Base-by-base conservation (phyloP, 2,113 vertebrate species). In the Apus apus region DNA sequence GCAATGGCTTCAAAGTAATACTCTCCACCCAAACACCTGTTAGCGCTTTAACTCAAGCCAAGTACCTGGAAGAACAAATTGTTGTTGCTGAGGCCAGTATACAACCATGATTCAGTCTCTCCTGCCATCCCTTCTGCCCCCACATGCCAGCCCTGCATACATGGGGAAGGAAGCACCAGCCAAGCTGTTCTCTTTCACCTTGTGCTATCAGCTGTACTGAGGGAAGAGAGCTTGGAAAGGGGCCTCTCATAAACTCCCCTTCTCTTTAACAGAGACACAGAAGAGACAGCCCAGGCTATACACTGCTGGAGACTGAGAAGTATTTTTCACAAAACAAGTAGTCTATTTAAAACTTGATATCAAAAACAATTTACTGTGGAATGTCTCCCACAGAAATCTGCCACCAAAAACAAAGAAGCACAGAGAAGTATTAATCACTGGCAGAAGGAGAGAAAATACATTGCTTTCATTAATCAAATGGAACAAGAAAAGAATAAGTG, bases 401-500 rank as follows among this genome's bases (percentile, higher is more conserved):
- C 75, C 66, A 93, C 66, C 22, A 70, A 65, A 87, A 92, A 4
- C 60, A 93, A 88, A 88, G 74, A 29, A 89, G 40, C 2, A 5
- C 3, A 3, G 48, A 89, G 67, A 93, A 91, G 67, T 85, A 91
- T 95, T 90, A 89, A 95, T 93, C 77, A 87, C 22, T 64, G 64
- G 72, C 43, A 93, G 90, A 94, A 72, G 36, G 54, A 85, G 58
- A 89, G 62, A 94, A 94, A 93, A 94, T 57, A 29, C 43, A 93
- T 36, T 85, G 62, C 27, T 85, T 91, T 91, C 91, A 86, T 93
- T 93, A 92, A 95, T 93, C 85, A 87, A 88, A 85, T 14, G 54
- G 78, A 93, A 94, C 62, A 89, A 58, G 65, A 57, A 89, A 86
- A 85, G 80, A 91, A 79, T 58, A 48, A 94, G 60, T 77, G 89